These are phyloP conservation scores for Diarsia dahlii DNA, from an alignment of 2,888 invertebrate genomes.

Conservation along the genomic window DNA sequence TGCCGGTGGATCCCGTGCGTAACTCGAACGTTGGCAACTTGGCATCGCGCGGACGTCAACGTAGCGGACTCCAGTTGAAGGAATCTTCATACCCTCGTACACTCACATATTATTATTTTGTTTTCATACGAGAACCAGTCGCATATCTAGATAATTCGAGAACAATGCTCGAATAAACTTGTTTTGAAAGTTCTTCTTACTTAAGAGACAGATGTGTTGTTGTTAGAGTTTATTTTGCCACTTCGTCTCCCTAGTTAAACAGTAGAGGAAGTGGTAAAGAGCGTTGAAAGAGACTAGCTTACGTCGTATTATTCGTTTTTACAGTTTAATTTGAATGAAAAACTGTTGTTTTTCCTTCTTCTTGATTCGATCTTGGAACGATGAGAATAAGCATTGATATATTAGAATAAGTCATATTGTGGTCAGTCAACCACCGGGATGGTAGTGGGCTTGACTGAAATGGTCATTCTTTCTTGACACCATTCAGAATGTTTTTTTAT, in stretches of 20 bases:
- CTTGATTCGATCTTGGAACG: neutral
- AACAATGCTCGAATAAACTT: neutral
- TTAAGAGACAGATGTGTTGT: neutral
- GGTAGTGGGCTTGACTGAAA: neutral
- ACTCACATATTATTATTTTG: constrained; percentile 35
- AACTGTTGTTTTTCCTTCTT: neutral
- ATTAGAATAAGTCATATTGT: neutral
- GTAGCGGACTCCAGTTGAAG: constrained; percentile 31
- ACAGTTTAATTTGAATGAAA: neutral
- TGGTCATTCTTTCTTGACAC: neutral
- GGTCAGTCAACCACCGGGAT: neutral
- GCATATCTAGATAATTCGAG: neutral
- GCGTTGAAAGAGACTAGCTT: neutral
- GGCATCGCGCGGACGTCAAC: constrained; percentile 9
- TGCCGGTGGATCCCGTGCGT: constrained; percentile 13
- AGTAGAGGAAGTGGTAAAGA: neutral
- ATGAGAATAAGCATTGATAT: no score
- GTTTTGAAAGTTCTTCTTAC: neutral
- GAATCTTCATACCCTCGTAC: constrained; percentile 27
- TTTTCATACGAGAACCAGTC: neutral
- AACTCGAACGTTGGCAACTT: constrained; percentile 24
- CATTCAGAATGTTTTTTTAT: neutral
- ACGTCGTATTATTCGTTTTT: neutral
- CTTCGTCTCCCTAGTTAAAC: neutral
- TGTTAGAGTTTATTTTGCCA: neutral